Conservation (phyloP, 2,113 vertebrate species). For the Sigmodon hispidus region DNA sequence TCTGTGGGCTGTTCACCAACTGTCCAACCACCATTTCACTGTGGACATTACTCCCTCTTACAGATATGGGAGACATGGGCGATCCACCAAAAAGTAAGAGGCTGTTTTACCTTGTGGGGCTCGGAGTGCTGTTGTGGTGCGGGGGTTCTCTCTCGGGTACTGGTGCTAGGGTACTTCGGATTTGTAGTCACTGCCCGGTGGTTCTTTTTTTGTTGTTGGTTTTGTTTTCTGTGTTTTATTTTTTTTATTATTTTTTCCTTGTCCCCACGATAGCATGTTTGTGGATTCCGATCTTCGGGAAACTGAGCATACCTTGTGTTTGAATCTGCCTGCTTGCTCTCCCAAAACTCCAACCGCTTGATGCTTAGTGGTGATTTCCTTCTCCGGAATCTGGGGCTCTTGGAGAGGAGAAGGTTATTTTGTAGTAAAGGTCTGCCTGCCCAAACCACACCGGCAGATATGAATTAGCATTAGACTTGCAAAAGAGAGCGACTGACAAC, state of each 20-base stretch:
- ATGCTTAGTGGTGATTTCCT: slow-evolving; percentile 53
- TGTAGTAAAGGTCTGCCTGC: slow-evolving; percentile 57
- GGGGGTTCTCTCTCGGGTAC: slow-evolving; percentile 52
- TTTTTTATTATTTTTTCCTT: not conserved
- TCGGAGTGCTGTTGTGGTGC: slow-evolving; percentile 82
- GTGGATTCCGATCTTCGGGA: slow-evolving; percentile 71
- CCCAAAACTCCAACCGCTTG: slow-evolving; percentile 18
- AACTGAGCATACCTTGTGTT: slow-evolving; percentile 62
- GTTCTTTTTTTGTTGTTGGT: slow-evolving; percentile 42
- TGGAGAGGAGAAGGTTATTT: slow-evolving; percentile 36
- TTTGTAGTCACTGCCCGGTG: slow-evolving; percentile 76
- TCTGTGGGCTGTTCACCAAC: slow-evolving; percentile 83
- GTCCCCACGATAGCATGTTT: slow-evolving; percentile 84
- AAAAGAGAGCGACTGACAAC: slow-evolving; percentile 83
- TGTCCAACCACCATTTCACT: slow-evolving; percentile 90
- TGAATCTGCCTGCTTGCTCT: slow-evolving; percentile 52
- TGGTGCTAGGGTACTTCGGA: slow-evolving; percentile 53
- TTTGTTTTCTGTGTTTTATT: not conserved
- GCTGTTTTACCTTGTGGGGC: slow-evolving; percentile 82
- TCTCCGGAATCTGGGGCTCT: slow-evolving; percentile 56
- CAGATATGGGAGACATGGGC: slow-evolving; percentile 99
- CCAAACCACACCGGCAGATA: slow-evolving; percentile 60
- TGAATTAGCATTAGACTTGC: slow-evolving; percentile 79
- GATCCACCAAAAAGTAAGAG: slow-evolving; percentile 99
- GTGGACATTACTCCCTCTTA: slow-evolving; percentile 96